Evolutionary conservation across 2,797 vertebrate species (phyloP).

Genomic region (Parotocinclus haroldoi): DNA sequence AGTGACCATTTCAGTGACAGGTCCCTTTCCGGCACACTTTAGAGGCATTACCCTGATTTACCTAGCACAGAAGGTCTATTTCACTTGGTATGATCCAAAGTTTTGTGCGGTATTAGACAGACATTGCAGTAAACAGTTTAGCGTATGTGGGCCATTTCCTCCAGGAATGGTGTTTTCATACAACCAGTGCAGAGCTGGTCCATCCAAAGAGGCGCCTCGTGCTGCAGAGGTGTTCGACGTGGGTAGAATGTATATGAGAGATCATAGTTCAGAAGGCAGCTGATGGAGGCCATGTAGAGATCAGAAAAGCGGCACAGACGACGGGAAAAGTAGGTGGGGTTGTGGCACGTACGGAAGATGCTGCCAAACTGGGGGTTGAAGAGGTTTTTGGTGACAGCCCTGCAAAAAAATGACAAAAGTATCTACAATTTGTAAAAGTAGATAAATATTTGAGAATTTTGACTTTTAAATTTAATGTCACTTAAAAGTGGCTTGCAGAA

Average conservation of each 20-base stretch:
- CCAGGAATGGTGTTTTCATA: slow-evolving; percentile 77
- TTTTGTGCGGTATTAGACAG: slow-evolving; percentile 29
- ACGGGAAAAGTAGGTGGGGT: slow-evolving; percentile 83
- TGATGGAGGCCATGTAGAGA: slow-evolving; percentile 80
- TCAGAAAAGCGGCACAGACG: slow-evolving; percentile 81
- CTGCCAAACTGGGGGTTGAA: slow-evolving; percentile 85
- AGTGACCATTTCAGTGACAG: neutral
- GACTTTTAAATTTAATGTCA: too few species aligned
- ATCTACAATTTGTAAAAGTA: neutral
- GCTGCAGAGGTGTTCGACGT: slow-evolving; percentile 79
- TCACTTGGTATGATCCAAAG: neutral
- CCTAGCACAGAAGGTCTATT: neutral
- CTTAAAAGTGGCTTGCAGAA: too few species aligned
- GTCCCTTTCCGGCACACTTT: neutral
- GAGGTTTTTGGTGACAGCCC: slow-evolving; percentile 79
- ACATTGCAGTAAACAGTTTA: slow-evolving; percentile 52
- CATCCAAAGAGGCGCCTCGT: slow-evolving; percentile 84
- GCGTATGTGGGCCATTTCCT: slow-evolving; percentile 80
- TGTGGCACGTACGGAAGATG: slow-evolving; percentile 83
- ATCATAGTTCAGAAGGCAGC: slow-evolving; percentile 82
- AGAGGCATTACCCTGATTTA: slow-evolving; percentile 3
- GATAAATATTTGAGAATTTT: neutral
- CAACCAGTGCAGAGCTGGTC: slow-evolving; percentile 84
- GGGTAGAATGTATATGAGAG: slow-evolving; percentile 77
- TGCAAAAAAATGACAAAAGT: slow-evolving; percentile 36